Percentiles rank a stretch among this genome's conserved stretches.
These are phyloP conservation scores for Myotis davidii DNA, from an alignment of 2,113 vertebrate species.

Conservation along the genomic window DNA sequence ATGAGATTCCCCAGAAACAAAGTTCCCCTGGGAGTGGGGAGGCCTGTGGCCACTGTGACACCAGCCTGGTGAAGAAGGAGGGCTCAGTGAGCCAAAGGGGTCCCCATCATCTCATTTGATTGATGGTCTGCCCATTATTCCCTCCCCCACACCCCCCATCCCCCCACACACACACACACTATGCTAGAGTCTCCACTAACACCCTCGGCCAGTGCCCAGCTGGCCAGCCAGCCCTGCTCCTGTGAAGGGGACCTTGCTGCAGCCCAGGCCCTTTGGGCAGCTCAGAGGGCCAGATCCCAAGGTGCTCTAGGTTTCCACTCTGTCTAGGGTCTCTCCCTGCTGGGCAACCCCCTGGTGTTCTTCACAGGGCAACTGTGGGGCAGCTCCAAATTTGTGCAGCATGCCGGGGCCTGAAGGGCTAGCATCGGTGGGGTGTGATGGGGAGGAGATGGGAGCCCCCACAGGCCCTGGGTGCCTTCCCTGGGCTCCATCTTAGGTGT, in stretches of 20 bases:
- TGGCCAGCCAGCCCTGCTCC: not conserved
- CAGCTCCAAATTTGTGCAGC: not conserved
- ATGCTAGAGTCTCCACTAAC: not conserved
- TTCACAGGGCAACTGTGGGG: not conserved
- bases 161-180: not conserved
- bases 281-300: not conserved
- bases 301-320: not conserved
- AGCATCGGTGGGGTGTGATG: not conserved
- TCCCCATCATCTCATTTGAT: not conserved
- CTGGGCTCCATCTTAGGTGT: not conserved
- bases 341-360: not conserved
- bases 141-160: not conserved
- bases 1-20: slow-evolving; percentile 45
- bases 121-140: not conserved
- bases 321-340: not conserved
- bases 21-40: slow-evolving; percentile 32
- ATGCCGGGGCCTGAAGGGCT: not conserved
- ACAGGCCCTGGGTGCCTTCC: not conserved
- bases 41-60: not conserved
- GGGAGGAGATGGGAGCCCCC: not conserved
- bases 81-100: not conserved
- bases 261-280: not conserved
- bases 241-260: not conserved
- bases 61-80: not conserved
- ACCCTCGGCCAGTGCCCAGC: not conserved